Evolutionary conservation across 2,113 vertebrate species (phyloP).

Genomic region (Coryphaenoides rupestris): DNA sequence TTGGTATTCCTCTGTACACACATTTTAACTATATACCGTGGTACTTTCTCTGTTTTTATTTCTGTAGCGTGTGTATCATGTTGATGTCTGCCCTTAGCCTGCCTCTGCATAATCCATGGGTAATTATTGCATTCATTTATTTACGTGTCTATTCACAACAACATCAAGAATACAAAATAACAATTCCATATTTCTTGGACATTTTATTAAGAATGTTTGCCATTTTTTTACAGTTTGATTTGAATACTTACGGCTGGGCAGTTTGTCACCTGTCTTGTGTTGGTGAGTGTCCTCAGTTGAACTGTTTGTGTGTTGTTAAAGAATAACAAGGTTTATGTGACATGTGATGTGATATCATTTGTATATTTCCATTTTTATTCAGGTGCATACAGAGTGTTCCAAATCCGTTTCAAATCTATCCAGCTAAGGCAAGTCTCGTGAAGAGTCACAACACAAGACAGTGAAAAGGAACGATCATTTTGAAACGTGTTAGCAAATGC

Average conservation of each 20-base stretch:
- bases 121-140: slow-evolving; percentile 42
- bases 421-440: slow-evolving; percentile 75
- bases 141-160: no score
- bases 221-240: slow-evolving; percentile 77
- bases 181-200: no score
- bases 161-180: no score
- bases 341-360: no score
- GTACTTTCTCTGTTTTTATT: background rate
- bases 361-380: slow-evolving; percentile 36
- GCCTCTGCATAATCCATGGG: slow-evolving; percentile 80
- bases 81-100: slow-evolving; percentile 80
- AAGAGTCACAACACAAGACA: background rate
- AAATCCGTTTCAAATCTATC: slow-evolving; percentile 73
- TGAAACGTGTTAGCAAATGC: no score
- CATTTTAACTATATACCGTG: background rate
- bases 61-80: slow-evolving; percentile 74
- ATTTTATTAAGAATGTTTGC: background rate
- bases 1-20: no score
- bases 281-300: slow-evolving; percentile 72
- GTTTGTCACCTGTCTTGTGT: slow-evolving; percentile 80
- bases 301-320: background rate
- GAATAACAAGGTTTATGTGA: background rate
- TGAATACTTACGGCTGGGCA: slow-evolving; percentile 85
- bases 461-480: no score
- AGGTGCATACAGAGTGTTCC: slow-evolving; percentile 86